A percentile compares a stretch with the other conserved stretches of the same genome.
These are phyloP conservation scores for Styela clava DNA, from an alignment of 23 tunicate genomes.

Conservation along the genomic window DNA sequence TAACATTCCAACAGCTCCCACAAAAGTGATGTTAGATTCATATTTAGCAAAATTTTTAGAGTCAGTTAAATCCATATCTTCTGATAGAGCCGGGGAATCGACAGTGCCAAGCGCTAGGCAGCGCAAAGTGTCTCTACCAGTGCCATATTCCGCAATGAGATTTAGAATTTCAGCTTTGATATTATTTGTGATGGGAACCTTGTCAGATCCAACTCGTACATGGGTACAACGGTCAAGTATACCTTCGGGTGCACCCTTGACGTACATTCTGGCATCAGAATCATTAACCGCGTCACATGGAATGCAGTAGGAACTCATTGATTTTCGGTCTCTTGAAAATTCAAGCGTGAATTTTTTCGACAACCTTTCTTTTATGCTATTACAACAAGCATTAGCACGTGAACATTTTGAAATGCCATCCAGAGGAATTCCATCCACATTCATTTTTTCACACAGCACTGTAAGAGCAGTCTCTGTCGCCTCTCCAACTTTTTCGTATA, in stretches of 20 bases:
- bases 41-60: slow-evolving; percentile 69
- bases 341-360: slow-evolving; percentile 81
- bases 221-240: slow-evolving; percentile 83
- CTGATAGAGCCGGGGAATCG: slow-evolving; percentile 50
- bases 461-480: slow-evolving; percentile 98
- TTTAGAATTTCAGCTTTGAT: slow-evolving; percentile 52
- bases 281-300: slow-evolving; percentile 28
- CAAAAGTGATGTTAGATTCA: slow-evolving; percentile 88
- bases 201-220: slow-evolving; percentile 71
- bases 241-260: slow-evolving; percentile 96
- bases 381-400: slow-evolving; percentile 27
- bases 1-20: slow-evolving; percentile 93
- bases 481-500: slow-evolving; percentile 97
- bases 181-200: slow-evolving; percentile 42
- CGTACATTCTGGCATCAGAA: slow-evolving; percentile 62
- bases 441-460: slow-evolving; percentile 97
- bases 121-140: slow-evolving; percentile 92
- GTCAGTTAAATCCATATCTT: slow-evolving; percentile 76
- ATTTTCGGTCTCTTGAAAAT: slow-evolving; percentile 95
- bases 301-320: slow-evolving; percentile 92
- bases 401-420: slow-evolving; percentile 32
- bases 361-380: slow-evolving; percentile 39
- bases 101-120: slow-evolving; percentile 89
- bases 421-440: slow-evolving; percentile 56
- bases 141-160: slow-evolving; percentile 75